Percentiles rank a stretch among this genome's conserved stretches.
phyloP scores from a whole-genome alignment of 2,113 vertebrate species.

The Thryonomys swinderianus region DNA sequence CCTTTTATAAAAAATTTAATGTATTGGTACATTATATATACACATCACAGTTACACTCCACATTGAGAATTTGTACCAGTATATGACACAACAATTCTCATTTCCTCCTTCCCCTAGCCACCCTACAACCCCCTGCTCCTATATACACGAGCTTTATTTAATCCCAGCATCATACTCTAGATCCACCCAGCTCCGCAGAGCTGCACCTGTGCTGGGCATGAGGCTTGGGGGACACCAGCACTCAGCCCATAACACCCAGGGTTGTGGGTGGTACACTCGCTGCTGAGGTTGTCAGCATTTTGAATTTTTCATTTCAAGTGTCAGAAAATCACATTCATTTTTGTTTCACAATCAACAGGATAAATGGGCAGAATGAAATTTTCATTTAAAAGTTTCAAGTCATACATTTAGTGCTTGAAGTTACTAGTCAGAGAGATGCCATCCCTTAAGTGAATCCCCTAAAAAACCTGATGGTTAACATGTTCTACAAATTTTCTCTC shows the following conservation, averaged over 20 bases:
- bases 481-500: background rate
- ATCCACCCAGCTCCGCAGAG: background rate
- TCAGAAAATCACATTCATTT: background rate
- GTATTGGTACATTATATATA: no score
- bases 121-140: no score
- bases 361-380: background rate
- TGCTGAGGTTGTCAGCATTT: background rate
- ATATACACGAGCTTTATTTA: no score
- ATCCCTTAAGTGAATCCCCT: background rate
- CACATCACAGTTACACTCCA: no score
- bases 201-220: background rate
- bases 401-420: background rate
- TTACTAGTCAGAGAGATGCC: background rate
- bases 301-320: background rate
- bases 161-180: background rate
- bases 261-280: rapidly evolving
- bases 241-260: background rate
- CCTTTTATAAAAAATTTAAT: no score
- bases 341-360: background rate
- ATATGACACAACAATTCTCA: no score
- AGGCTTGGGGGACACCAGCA: no score
- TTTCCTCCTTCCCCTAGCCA: no score
- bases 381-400: background rate
- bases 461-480: background rate
- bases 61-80: no score